Percentiles rank a stretch among this genome's conserved stretches.
Conservation (phyloP, 2,888 invertebrate genomes). For the Julus scanicus region DNA sequence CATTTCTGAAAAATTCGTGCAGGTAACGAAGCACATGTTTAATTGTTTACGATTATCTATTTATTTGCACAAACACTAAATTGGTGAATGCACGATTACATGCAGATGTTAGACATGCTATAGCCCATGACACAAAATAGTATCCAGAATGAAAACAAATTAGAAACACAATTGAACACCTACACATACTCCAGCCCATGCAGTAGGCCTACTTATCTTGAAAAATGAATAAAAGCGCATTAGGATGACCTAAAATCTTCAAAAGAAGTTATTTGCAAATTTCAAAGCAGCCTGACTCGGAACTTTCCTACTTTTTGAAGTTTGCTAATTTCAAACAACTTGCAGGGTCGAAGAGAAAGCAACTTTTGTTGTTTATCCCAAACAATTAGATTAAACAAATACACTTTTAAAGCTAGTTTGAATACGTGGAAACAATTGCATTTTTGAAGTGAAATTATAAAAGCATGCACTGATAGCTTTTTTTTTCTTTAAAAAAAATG, state of each 20-base stretch:
- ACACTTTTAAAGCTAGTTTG: not conserved
- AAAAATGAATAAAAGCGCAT: not conserved
- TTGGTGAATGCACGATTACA: not conserved
- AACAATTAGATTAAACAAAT: conserved; percentile 27
- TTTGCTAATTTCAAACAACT: not conserved
- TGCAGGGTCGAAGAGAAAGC: not conserved
- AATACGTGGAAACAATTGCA: not conserved
- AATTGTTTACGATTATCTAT: not conserved
- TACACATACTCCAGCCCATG: not conserved
- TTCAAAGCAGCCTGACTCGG: not conserved
- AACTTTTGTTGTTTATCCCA: not conserved
- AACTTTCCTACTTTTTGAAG: not conserved
- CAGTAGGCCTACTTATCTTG: conserved; percentile 17
- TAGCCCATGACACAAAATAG: not conserved
- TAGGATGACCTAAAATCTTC: conserved; percentile 27
- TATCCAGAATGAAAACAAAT: conserved; percentile 14
- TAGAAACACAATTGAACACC: conserved; percentile 12
- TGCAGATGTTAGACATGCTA: not conserved
- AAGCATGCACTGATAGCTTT: not conserved
- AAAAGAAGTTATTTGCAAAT: conserved; percentile 1
- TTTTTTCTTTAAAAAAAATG: no score
- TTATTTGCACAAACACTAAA: conserved; percentile 5
- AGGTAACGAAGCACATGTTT: not conserved
- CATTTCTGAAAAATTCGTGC: not conserved
- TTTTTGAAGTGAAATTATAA: not conserved